Evolutionary conservation across 2,797 vertebrate species (phyloP), one percentile per base, ranked within the genome.

Genomic region (Geotrypetes seraphini): DNA sequence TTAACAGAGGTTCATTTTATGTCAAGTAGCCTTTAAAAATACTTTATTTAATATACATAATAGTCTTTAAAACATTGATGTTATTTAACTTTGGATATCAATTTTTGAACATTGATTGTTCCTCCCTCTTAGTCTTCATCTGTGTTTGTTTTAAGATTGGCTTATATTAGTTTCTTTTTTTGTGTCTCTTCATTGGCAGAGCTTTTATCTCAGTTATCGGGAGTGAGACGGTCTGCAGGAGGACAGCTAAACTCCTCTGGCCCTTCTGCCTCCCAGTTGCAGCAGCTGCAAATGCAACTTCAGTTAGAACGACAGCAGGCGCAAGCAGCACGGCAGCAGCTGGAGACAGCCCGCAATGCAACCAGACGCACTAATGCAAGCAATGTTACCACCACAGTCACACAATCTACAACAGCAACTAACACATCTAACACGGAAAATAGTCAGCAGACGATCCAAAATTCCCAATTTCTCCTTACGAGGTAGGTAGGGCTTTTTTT

Each of bases 271-370:
- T 96, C 92, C 19, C 95, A 99, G 64, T 83, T 97, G 63, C 95
- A 99, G 67, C 95, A 99, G 68, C 77, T 97, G 67, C 95, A 99
- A 78, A 97, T 99, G 96, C 96, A 99, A 57, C 84, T 97, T 78
- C 92, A 98, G 82, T 53, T 98, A 39, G 96, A 98, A 56, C 70
- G 92, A 31, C 96, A 97, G 40, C 96, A 97, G 33, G 93, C 96
- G 2, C 95, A 98, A 75, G 95, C 92, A 1, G 93, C 95, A 0
- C 81, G 93, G 4, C 95, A 98, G 54, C 95, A 97, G 22, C 86
- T 91, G 75, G 95, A 97, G 78, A 88, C 90, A 1, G 90, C 91
- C 3, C 90, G 93, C 31, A 94, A 91, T 7, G 85, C 91, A 3
- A 87, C 87, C 3, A 81, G 95, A 5, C 70, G 89, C 63, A 86